Evolutionary conservation across 1,140 invertebrate genomes (phyloP), one percentile per base, ranked within the genome.

Genomic region (Listronotus bonariensis): DNA sequence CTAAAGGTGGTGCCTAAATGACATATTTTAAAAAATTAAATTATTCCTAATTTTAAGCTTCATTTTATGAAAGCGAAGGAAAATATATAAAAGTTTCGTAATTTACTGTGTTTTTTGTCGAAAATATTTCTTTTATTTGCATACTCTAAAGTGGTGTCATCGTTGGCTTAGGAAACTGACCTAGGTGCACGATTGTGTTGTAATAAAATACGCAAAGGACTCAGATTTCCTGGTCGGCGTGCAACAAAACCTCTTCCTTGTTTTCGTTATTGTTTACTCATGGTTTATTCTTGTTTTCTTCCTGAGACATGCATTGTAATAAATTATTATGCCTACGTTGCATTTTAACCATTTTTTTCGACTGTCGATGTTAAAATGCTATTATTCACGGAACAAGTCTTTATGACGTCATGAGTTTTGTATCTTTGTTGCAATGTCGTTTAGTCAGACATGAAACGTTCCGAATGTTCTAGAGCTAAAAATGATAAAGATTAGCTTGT

Each of bases 211-310:
- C 53, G 18, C 38, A 55, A 55, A 55, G 53, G 53, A 42, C 38
- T 55, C 52, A 38, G 38, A 36, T 55, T 55, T 55, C 53, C 40
- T 55, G 40, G 40, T 55, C 53, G 53, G 36, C 40, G 53, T 36
- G 11, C 10, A 52, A 52, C 26, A 34, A 20, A 43, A 55, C 53
- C 41, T 55, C 38, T 55, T 55, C 53, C 53, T 55, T 55, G 53
- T 55, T 55, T 36, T 18, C 53, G 38, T 43, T 55, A 55, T 55
- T 55, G 53, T 55, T 55, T 55, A 55, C 53, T 55, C 53, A 55
- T 55, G 53, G 17, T 55, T 55, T 55, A 55, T 55, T 42, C 36
- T 55, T 55, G 53, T 55, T 55, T 20, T 55, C 53, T 55, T 55
- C 38, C 53, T 55, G 53, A 15, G 17, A 43, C 53, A 41, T 55